Base-by-base conservation (phyloP, 1,140 invertebrate species). In the Drosophila sproati region DNA sequence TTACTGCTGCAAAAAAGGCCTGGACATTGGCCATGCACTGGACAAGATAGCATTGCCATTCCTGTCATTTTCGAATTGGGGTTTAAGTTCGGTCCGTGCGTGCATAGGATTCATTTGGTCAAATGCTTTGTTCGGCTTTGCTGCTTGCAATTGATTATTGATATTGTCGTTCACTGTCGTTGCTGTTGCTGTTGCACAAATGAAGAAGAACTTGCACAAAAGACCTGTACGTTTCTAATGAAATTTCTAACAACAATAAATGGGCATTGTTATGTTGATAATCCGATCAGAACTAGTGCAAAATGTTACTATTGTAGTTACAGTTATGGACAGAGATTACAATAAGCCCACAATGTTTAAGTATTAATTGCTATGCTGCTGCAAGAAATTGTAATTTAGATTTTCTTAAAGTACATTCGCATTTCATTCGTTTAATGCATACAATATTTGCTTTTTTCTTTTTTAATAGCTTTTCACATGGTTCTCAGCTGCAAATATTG, bases 21-120 rank as follows among this genome's bases (percentile, higher is more conserved):
- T 32, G 48, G 56, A 7, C 29, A 20, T 28, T 31, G 35, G 10
- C 34, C 10, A 39, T 20, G 41, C 41, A 20, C 8, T 31, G 37
- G 41, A 60, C 39, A 8, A 37, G 32, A 20, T 20, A 41, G 61
- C 47, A 70, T 50, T 66, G 45, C 32, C 51, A 37, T 66, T 68
- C 57, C 61, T 80, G 64, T 41, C 72, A 79, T 77, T 57, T 83
- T 35, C 41, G 71, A 82, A 82, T 64, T 88, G 76, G n/a, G 82
- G 45, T 71, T 73, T 80, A 78, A 80, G 73, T 74, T 70, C 51
- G 43, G 32, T 32, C 50, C 10, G 59, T 54, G 73, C 34, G 41
- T 73, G 62, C 20, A 6, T 32, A 35, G 55, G 59, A 63, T 50
- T 85, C 61, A 77, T 80, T 70, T 71, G 71, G 47, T 50, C 72